These are phyloP conservation scores for Ophioninae sp. DNA, from an alignment of 2,888 invertebrate species.

Conservation along the genomic window DNA sequence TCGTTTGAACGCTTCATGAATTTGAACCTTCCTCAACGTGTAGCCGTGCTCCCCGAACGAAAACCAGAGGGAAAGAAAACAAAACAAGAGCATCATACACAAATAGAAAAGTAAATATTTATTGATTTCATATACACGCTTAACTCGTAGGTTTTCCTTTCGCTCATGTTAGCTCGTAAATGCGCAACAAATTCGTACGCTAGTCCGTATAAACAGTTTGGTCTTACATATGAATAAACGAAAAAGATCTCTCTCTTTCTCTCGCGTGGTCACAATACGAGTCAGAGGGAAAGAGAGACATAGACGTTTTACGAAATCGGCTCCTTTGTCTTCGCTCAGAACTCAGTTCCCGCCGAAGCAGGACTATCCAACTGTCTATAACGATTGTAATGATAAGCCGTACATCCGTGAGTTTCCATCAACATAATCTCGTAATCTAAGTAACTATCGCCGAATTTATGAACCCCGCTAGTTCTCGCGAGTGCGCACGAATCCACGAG, in stretches of 20 bases:
- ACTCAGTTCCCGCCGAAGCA: conserved; percentile 70
- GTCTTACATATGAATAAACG: conserved; percentile 36
- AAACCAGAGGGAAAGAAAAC: neutral
- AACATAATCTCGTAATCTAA: conserved; percentile 82
- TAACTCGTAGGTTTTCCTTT: conserved; percentile 60
- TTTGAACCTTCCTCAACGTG: too few species aligned
- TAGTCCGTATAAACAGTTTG: conserved; percentile 65
- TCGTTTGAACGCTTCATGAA: neutral
- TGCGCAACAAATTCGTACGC: conserved; percentile 61
- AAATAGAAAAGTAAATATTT: conserved; percentile 77
- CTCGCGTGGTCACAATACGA: conserved; percentile 14
- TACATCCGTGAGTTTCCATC: conserved; percentile 86
- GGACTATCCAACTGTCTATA: conserved; percentile 67
- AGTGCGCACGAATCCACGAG: conserved; percentile 44
- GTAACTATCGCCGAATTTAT: conserved; percentile 36
- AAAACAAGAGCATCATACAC: conserved; percentile 35
- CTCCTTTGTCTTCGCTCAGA: conserved; percentile 59
- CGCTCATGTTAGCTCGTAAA: conserved; percentile 48
- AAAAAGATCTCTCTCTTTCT: conserved; percentile 8
- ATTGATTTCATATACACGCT: conserved; percentile 71
- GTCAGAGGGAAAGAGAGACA: conserved; percentile 27
- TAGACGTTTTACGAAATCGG: conserved; percentile 3
- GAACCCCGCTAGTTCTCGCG: conserved; percentile 32
- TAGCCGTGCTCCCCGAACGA: neutral
- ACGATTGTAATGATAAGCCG: conserved; percentile 82